Conservation (phyloP, 1,140 invertebrate genomes). For the Dufourea novaeangliae region DNA sequence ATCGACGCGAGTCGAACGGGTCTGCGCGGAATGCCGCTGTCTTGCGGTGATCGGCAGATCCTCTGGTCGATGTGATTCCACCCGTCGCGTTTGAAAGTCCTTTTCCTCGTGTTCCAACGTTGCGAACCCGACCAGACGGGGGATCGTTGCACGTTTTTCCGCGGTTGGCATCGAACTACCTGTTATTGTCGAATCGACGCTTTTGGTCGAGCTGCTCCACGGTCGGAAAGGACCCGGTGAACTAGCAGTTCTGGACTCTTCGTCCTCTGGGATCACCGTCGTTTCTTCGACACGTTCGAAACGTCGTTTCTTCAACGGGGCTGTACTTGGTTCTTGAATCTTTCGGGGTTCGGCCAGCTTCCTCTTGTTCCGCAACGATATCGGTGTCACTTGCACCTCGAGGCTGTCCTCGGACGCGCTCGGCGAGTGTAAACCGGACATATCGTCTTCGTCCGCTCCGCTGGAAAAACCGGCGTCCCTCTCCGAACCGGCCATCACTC, state of each 20-base stretch:
- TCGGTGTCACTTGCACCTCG: conserved; percentile 85
- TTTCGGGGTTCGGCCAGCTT: conserved; percentile 87
- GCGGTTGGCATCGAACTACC: not conserved
- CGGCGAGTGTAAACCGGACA: conserved; percentile 84
- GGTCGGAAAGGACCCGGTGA: conserved; percentile 82
- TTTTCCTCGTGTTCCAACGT: not conserved
- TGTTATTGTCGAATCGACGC: conserved; percentile 61
- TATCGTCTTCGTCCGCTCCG: conserved; percentile 85
- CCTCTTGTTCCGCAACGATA: conserved; percentile 84
- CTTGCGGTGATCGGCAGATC: conserved; percentile 41
- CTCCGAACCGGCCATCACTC: conserved; percentile 79
- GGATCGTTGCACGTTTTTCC: no score
- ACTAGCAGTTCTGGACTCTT: conserved; percentile 74
- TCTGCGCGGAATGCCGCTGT: conserved; percentile 27
- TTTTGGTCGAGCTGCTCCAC: conserved; percentile 77
- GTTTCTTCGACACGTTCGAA: conserved; percentile 77
- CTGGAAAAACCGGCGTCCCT: conserved; percentile 88
- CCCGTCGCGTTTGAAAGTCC: not conserved
- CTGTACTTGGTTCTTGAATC: conserved; percentile 75
- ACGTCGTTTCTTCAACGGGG: conserved; percentile 86
- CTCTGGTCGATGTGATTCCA: conserved; percentile 50
- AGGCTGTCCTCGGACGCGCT: conserved; percentile 90
- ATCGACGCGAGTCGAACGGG: conserved; percentile 12
- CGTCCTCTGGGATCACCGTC: conserved; percentile 72
- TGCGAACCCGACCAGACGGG: no score